Evolutionary conservation across 2,113 vertebrate genomes (phyloP).

Genomic region (Suncus etruscus): DNA sequence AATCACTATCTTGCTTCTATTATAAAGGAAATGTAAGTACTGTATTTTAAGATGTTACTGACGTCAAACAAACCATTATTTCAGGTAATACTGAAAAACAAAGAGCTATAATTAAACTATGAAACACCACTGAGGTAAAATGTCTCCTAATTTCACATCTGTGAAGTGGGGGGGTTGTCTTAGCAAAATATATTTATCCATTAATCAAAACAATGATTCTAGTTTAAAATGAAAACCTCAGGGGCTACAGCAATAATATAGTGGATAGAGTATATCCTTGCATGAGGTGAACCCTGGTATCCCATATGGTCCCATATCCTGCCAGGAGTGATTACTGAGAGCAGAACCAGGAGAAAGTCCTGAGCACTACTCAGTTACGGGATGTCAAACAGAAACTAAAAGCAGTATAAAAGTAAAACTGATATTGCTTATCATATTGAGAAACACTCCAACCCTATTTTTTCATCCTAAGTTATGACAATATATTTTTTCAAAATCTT

Average conservation of each 20-base stretch:
- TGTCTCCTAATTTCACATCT: constrained; percentile 34
- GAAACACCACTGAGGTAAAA: constrained; percentile 34
- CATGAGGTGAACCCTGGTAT: no score
- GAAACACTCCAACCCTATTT: constrained; percentile 3
- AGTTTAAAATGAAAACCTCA: background rate
- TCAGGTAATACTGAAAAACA: constrained; percentile 17
- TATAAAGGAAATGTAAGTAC: background rate
- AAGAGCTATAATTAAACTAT: constrained; percentile 51
- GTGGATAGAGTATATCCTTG: no score
- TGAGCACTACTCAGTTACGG: no score
- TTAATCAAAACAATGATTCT: constrained; percentile 37
- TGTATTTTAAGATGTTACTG: constrained; percentile 22
- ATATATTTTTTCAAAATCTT: background rate
- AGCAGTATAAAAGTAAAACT: no score
- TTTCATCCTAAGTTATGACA: constrained; percentile 22
- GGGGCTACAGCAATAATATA: no score
- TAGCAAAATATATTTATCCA: constrained; percentile 27
- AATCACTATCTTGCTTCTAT: constrained; percentile 42
- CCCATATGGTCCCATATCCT: no score
- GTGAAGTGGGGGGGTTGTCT: background rate
- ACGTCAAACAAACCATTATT: constrained; percentile 31
- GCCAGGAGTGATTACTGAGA: no score
- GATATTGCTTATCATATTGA: background rate
- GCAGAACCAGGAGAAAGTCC: no score
- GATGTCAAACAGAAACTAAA: no score